Base-by-base conservation (phyloP, 2,797 vertebrate species). In the Malurus leucopterus region DNA sequence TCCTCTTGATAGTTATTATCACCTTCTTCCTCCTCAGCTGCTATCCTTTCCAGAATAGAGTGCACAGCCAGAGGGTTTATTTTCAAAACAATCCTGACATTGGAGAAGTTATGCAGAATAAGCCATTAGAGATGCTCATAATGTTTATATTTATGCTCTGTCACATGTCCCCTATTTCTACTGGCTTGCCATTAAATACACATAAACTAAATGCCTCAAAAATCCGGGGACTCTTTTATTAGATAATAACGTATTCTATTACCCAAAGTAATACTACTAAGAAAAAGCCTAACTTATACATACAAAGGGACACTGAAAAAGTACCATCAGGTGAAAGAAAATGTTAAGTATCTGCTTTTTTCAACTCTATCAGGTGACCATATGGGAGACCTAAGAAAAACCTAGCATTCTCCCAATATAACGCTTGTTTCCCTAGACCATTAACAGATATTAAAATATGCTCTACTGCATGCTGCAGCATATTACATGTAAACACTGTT, bases 31-130 rank as follows among this genome's bases (percentile, higher is more conserved):
- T 99, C 99, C 89, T 99, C 99, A 23, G 98, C 95, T 3, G 98
- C 98, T 82, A 98, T 98, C 55, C 99, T 97, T 96, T 99, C 99
- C 90, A 99, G 98, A 95, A 99, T 99, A 30, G 99, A 99, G 96
- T 98, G 99, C 82, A 99, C 97, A 22, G 98, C 97, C 76, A 98
- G 98, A 61, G 99, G 99, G 78, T 99, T 99, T 95, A 99, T 97
- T 97, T 99, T 99, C 92, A 99, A 93, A 47, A 99, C 99, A 85
- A 99, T 97, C 94, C 99, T 99, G 92, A 59, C 10, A 57, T 71
- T 83, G 86, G 86, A 93, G 70, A 94, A 91, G 84, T 91, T 55
- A 94, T 16, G 41, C 63, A 83, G 38, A 95, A 90, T 27, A 87
- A 91, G 76, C 11, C 46, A 75, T 94, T 78, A 94, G 86, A 83